Conservation (phyloP, 2,113 vertebrate genomes). For the Daubentonia madagascariensis region DNA sequence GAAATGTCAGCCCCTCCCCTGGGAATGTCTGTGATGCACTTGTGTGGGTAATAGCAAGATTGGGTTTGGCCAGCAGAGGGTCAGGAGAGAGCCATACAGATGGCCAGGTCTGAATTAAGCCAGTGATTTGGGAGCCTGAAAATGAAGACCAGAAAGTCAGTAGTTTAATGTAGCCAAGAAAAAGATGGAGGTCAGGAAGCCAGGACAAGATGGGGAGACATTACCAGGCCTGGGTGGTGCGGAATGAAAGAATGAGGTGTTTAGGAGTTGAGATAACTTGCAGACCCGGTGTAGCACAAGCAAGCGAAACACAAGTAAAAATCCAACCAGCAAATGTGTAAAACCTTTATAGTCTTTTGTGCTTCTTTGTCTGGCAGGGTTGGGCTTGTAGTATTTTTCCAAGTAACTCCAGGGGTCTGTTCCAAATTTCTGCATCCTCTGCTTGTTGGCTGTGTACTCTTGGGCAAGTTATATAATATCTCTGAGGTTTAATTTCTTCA, state of each 20-base stretch:
- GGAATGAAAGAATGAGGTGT: neutral
- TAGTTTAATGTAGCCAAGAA: neutral
- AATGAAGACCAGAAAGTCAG: neutral
- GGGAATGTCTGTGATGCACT: neutral
- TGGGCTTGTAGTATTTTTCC: neutral
- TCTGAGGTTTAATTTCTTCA: neutral
- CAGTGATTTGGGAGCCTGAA: constrained; percentile 18
- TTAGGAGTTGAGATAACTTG: neutral
- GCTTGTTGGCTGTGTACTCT: neutral
- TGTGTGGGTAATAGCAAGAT: neutral
- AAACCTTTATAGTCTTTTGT: neutral
- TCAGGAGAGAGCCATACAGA: constrained; percentile 26
- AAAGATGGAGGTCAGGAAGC: neutral
- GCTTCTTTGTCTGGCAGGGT: neutral
- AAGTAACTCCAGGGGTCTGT: neutral
- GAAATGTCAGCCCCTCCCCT: neutral
- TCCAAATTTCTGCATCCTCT: neutral
- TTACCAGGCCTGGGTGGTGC: neutral
- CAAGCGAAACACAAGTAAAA: neutral
- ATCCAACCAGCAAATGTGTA: neutral
- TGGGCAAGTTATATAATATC: neutral
- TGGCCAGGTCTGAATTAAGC: neutral
- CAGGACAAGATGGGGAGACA: neutral
- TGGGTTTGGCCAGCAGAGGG: neutral
- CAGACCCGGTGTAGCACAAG: neutral